Conservation (phyloP, 2,113 vertebrate species). For the Menura novaehollandiae region DNA sequence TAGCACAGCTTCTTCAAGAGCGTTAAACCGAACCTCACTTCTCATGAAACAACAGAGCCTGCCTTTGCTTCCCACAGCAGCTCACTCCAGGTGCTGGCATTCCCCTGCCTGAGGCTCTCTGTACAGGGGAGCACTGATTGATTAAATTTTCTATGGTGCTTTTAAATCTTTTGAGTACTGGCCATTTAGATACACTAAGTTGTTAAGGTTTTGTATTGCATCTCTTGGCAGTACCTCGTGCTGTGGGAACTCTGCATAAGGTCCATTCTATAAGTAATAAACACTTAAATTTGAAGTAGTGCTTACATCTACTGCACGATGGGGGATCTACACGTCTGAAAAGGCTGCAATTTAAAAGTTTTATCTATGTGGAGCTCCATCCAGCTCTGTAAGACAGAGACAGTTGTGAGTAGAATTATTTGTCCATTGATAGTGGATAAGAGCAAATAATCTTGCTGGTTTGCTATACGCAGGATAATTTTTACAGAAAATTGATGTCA, state of each 20-base stretch:
- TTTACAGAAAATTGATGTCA: not conserved
- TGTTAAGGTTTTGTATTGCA: not conserved
- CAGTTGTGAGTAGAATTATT: not conserved
- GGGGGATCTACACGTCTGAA: not conserved
- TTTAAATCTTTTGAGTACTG: not conserved
- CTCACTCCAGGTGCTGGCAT: not conserved
- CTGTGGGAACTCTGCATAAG: not conserved
- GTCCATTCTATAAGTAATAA: not conserved
- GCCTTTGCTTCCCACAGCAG: not conserved
- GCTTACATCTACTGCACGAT: not conserved
- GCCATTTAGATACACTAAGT: not conserved
- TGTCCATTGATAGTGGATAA: not conserved
- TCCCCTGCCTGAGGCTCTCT: not conserved
- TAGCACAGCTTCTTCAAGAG: not conserved
- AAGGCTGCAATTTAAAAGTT: not conserved
- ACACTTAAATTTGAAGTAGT: not conserved
- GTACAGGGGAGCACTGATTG: rapidly evolving
- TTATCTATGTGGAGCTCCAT: not conserved
- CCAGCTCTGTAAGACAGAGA: not conserved
- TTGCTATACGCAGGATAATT: not conserved
- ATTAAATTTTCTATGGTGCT: not conserved
- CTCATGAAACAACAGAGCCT: not conserved
- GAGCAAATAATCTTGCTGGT: not conserved
- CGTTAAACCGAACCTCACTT: not conserved
- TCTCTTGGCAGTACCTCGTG: not conserved